Conservation (phyloP, 2,888 invertebrate genomes). For the Acleris sparsana region DNA sequence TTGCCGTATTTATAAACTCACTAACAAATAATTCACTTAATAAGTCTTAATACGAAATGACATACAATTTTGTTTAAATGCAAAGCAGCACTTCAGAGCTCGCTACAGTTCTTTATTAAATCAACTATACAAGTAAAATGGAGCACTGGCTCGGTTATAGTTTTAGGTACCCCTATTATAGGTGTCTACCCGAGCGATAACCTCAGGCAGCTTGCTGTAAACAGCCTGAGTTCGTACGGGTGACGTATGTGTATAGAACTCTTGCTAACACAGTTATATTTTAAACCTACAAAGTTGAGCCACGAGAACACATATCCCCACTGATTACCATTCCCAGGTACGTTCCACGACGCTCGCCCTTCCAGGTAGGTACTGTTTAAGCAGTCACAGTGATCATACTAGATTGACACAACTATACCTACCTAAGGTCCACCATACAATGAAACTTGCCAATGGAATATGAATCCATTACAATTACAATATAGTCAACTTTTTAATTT, state of each 20-base stretch:
- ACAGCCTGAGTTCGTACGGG: conserved; percentile 84
- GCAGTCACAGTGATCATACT: no score
- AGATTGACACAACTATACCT: no score
- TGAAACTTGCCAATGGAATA: no score
- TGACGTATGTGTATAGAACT: conserved; percentile 93
- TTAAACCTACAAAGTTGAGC: conserved; percentile 97
- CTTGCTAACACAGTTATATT: conserved; percentile 96
- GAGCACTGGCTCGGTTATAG: conserved; percentile 51
- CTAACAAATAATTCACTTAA: no score
- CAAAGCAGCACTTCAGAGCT: conserved; percentile 6
- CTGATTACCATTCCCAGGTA: conserved; percentile 99
- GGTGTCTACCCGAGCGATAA: conserved; percentile 67
- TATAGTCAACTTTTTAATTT: no score
- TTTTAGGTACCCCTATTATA: conserved; percentile 56
- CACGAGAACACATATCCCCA: conserved; percentile 97
- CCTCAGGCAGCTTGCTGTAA: conserved; percentile 59
- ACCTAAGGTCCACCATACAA: no score
- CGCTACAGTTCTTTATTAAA: conserved; percentile 61
- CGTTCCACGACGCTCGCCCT: no score
- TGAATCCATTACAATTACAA: no score
- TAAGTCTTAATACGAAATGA: conserved; percentile 10
- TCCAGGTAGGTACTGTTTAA: no score
- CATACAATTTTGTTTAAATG: conserved; percentile 27
- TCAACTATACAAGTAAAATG: conserved; percentile 55
- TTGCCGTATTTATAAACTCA: no score